Conservation (phyloP, 2,888 invertebrate genomes). For the Eustalomyia histrio region DNA sequence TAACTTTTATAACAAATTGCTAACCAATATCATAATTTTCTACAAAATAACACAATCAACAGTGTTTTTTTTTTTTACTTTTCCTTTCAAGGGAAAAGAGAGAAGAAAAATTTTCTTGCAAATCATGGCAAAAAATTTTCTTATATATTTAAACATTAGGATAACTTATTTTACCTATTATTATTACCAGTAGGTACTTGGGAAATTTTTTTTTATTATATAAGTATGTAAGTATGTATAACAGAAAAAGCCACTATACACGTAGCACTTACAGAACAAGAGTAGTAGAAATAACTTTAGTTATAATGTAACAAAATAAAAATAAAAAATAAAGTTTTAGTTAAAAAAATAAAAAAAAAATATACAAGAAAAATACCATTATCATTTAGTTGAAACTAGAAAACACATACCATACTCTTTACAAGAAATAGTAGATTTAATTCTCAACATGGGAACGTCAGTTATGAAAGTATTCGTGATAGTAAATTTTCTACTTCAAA, state of each 20-base stretch:
- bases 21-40: constrained; percentile 60
- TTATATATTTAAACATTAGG: constrained; percentile 45
- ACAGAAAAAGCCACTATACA: constrained; percentile 35
- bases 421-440: not conserved
- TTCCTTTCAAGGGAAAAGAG: not conserved
- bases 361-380: constrained; percentile 34
- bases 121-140: constrained; percentile 51
- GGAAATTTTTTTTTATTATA: not conserved
- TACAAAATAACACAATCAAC: constrained; percentile 60
- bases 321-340: constrained; percentile 18
- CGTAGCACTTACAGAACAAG: constrained; percentile 50
- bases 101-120: constrained; percentile 42
- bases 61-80: constrained; percentile 28
- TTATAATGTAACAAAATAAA: constrained; percentile 25
- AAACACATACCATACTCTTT: constrained; percentile 19
- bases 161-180: constrained; percentile 59
- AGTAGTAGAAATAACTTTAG: constrained; percentile 41
- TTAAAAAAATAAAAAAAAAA: not conserved
- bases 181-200: not conserved
- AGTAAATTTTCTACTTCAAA: constrained; percentile 67
- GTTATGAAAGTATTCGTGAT: constrained; percentile 21
- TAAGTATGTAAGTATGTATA: constrained; percentile 1
- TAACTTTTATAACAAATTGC: constrained; percentile 57
- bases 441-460: not conserved
- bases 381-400: constrained; percentile 28